These are phyloP conservation scores for Megaptera novaeangliae DNA, from an alignment of 2,113 vertebrate species.

Conservation along the genomic window DNA sequence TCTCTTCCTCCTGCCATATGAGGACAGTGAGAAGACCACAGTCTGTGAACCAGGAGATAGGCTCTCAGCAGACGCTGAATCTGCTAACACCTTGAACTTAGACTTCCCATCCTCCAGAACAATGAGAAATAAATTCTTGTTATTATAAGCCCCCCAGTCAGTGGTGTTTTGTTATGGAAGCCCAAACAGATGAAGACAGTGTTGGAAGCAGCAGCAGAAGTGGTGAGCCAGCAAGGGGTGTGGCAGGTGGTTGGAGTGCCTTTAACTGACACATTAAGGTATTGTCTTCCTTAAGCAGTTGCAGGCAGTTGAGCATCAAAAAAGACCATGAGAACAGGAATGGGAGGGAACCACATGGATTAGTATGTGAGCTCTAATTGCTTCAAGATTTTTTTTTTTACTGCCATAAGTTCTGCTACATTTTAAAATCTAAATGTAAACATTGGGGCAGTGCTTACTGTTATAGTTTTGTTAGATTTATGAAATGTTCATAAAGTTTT, in stretches of 20 bases:
- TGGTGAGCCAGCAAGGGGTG: neutral
- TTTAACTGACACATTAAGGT: neutral
- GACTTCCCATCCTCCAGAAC: neutral
- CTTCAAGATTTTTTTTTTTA: neutral
- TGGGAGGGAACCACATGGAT: neutral
- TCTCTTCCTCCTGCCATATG: neutral
- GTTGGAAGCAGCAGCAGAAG: neutral
- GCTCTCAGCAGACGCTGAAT: neutral
- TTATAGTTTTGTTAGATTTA: constrained; percentile 17
- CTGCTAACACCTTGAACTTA: neutral
- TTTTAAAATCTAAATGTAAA: constrained; percentile 4
- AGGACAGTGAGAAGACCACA: neutral
- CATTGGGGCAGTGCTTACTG: neutral
- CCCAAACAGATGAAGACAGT: neutral
- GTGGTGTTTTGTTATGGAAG: neutral
- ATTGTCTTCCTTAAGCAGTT: neutral
- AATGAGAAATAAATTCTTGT: neutral
- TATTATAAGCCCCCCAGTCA: neutral
- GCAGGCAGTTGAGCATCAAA: neutral
- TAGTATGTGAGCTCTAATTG: constrained; percentile 22
- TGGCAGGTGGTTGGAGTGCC: neutral
- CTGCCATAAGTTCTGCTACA: neutral
- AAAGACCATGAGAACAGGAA: neutral
- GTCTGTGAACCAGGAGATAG: neutral
- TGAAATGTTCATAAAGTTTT: neutral